These are phyloP conservation scores for Phania funesta DNA, from an alignment of 2,888 invertebrate species.

Conservation along the genomic window DNA sequence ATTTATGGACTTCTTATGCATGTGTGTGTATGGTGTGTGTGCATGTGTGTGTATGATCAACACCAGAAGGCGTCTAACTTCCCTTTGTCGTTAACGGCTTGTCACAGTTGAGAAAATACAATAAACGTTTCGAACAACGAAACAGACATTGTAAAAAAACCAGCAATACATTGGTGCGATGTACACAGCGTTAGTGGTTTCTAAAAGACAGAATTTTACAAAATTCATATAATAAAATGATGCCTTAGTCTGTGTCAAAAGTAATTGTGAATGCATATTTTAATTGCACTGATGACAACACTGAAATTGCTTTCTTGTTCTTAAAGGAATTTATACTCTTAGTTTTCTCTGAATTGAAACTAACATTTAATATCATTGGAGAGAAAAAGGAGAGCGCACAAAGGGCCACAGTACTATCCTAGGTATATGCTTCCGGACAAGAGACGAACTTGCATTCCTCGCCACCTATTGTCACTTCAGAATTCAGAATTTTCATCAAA, in stretches of 20 bases:
- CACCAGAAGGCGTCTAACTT: constrained; percentile 68
- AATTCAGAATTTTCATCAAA: too few species aligned
- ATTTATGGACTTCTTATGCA: not conserved
- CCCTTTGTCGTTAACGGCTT: constrained; percentile 68
- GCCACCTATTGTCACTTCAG: too few species aligned
- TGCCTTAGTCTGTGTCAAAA: constrained; percentile 32
- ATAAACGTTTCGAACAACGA: constrained; percentile 52
- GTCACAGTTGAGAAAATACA: constrained; percentile 67
- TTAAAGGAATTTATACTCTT: not conserved
- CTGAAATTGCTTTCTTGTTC: constrained; percentile 1
- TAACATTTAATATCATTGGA: too few species aligned
- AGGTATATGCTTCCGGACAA: too few species aligned
- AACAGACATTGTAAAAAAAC: constrained; percentile 15
- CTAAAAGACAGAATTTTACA: constrained; percentile 1
- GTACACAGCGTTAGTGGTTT: constrained; percentile 1
- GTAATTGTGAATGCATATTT: constrained; percentile 57
- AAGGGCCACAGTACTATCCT: too few species aligned
- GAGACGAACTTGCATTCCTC: too few species aligned
- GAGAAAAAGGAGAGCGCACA: too few species aligned
- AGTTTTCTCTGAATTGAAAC: too few species aligned
- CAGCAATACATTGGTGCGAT: constrained; percentile 2
- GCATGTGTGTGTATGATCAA: constrained; percentile 35
- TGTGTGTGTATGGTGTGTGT: not conserved
- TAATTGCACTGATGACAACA: constrained; percentile 60
- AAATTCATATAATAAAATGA: constrained; percentile 35